Percentiles rank a stretch among this genome's conserved stretches.
Evolutionary conservation across 2,888 invertebrate species (phyloP).

Genomic region (Schizaphis graminum): DNA sequence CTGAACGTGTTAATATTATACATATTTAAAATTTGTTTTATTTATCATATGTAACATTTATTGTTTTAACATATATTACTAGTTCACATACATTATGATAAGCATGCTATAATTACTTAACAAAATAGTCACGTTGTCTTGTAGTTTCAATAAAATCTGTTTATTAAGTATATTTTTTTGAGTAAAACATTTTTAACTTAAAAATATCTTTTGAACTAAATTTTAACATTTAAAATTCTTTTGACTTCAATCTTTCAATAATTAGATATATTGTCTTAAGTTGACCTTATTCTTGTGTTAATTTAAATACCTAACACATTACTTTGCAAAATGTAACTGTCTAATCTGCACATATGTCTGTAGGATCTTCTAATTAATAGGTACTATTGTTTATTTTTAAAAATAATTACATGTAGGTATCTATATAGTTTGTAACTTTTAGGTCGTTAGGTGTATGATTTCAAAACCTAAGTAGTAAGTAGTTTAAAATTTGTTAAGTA

Average conservation of each 20-base stretch:
- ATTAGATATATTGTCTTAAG: constrained; percentile 27
- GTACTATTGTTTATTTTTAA: neutral
- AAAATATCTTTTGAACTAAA: neutral
- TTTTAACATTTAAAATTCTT: neutral
- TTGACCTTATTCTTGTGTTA: constrained; percentile 21
- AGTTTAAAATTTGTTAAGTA: neutral
- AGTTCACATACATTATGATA: neutral
- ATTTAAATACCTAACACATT: constrained; percentile 13
- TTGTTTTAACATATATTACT: neutral
- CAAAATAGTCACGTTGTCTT: neutral
- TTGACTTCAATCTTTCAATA: neutral
- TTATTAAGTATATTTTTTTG: neutral
- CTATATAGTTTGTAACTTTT: neutral
- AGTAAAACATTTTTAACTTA: neutral
- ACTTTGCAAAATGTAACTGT: constrained; percentile 29
- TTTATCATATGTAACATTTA: neutral
- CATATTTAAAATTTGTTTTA: neutral
- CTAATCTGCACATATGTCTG: neutral
- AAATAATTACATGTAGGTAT: neutral
- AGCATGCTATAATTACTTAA: neutral
- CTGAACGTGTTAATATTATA: neutral
- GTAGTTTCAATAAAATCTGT: neutral
- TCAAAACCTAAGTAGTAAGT: neutral
- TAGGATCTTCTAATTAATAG: neutral
- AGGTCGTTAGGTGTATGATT: neutral